Conservation (phyloP, 2,113 vertebrate genomes). For the Oncorhynchus mykiss region DNA sequence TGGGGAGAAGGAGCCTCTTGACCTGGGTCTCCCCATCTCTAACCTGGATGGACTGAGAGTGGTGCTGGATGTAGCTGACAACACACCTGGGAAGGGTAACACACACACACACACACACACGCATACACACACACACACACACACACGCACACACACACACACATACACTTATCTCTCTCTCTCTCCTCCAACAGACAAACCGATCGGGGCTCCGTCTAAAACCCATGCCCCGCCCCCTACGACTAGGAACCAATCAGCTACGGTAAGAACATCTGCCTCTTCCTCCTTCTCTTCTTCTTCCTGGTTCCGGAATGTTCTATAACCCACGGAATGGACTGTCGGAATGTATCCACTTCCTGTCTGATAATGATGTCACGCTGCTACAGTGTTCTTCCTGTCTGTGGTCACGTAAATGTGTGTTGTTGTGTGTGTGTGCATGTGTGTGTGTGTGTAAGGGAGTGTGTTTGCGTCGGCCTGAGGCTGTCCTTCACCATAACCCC, state of each 20-base stretch:
- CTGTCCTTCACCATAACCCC: conserved; percentile 64
- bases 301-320: conserved; percentile 58
- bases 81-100: conserved; percentile 81
- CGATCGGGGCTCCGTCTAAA: conserved; percentile 76
- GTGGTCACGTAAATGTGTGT: conserved; percentile 3
- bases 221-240: conserved; percentile 65
- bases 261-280: conserved; percentile 76
- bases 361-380: conserved; percentile 16
- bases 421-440: conserved; percentile 6
- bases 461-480: conserved; percentile 45
- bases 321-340: conserved; percentile 55
- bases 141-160: too few species aligned
- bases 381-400: conserved; percentile 42
- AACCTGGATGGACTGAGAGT: conserved; percentile 95
- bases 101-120: too few species aligned
- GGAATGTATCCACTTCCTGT: conserved; percentile 44
- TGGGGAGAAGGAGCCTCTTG: conserved; percentile 89
- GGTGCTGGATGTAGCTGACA: conserved; percentile 84
- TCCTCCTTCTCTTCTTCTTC: conserved; percentile 14
- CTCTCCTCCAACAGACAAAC: conserved; percentile 77
- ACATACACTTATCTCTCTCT: background rate
- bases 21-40: conserved; percentile 94
- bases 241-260: conserved; percentile 79
- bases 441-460: background rate
- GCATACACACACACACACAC: too few species aligned